Evolutionary conservation across 1,140 invertebrate species (phyloP).

Genomic region (Brachionus plicatilis): DNA sequence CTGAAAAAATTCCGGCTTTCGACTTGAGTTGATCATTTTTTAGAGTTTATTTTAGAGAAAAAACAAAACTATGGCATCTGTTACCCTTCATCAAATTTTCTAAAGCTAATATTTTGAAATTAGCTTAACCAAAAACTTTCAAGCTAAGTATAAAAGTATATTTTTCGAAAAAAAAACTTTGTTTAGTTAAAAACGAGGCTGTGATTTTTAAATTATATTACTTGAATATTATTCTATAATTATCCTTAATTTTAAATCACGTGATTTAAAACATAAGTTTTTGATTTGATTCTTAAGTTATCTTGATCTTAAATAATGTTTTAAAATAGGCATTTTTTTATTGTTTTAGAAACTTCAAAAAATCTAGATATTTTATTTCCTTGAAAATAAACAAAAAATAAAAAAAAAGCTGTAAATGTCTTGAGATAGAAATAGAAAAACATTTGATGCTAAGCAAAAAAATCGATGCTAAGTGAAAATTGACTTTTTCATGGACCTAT

Average conservation of each 20-base stretch:
- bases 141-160: not conserved
- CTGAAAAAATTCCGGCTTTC: constrained; percentile 3
- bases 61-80: not conserved
- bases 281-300: not conserved
- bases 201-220: not conserved
- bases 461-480: too few relatives aligned
- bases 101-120: not conserved
- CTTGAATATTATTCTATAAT: not conserved
- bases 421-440: too few relatives aligned
- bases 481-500: too few relatives aligned
- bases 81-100: not conserved
- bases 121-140: not conserved
- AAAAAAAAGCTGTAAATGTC: too few relatives aligned
- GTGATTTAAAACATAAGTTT: not conserved
- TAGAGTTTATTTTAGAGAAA: not conserved
- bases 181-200: not conserved
- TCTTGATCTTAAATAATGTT: not conserved
- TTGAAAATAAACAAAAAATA: too few relatives aligned
- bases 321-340: not conserved
- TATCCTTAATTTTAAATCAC: not conserved
- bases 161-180: not conserved
- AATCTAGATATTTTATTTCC: too few relatives aligned
- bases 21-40: not conserved
- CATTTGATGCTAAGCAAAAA: too few relatives aligned
- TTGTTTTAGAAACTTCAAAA: not conserved